Evolutionary conservation across 1,140 invertebrate species (phyloP), one percentile per base, ranked within the genome.

Genomic region (Battus philenor): DNA sequence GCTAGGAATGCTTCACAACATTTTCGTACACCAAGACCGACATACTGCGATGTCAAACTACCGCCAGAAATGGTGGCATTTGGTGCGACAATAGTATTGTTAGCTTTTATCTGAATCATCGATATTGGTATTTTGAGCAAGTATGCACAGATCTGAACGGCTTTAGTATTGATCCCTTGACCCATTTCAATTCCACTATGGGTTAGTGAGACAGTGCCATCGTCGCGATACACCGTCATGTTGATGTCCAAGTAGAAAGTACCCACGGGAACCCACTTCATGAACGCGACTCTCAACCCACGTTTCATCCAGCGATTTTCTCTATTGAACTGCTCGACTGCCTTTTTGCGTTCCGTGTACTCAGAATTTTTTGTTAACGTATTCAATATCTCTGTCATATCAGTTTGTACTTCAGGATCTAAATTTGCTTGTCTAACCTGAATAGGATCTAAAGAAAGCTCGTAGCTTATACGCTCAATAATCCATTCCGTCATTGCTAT

Each of bases 131-230:
- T 91, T 2, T 90, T 90, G 1, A 95, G 75, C 7, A 88, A 89
- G 61, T 91, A 87, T 2, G 93, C 93, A 47, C 88, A 90, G 7
- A 91, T 88, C 87, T 95, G 94, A 16, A 89, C 89, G 1, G 91
- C 89, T 90, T 94, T 84, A 0, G 90, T 91, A 51, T 91, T 93
- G 41, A 96, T 89, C 2, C 94, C 94, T 86, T 96, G 94, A 6
- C 94, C 95, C 73, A 92, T 91, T 87, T 97, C 94, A 29, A 94
- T 89, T 10, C 94, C 94, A 33, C 90, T 92, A 59, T 94, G 93
- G 7, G 88, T 83, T 15, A 96, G 86, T 0, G 90, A 87, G 1
- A 96, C 92, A 0, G 91, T 91, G 4, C 93, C 94, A 82, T 95
- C 94, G 0, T 84, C 76, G 22, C 90, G 90, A 71, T 91, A 94